Conservation (phyloP, 1,140 invertebrate species). For the Tetranychus urticae region DNA sequence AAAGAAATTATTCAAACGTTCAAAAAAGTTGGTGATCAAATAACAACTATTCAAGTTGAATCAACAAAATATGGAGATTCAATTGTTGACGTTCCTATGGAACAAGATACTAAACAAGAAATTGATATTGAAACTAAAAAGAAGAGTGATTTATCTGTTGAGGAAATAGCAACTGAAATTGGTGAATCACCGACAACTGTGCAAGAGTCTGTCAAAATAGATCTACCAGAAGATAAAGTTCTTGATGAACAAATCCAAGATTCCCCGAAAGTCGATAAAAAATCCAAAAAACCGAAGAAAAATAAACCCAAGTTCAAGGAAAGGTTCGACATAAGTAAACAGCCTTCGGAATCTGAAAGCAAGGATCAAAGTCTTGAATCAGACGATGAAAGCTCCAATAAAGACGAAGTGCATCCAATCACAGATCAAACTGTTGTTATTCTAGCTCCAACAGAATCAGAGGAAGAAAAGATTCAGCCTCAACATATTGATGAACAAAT, state of each 20-base stretch:
- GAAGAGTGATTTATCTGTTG: neutral
- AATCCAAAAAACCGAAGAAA: neutral
- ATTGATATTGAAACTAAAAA: neutral
- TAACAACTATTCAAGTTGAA: neutral
- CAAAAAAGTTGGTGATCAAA: neutral
- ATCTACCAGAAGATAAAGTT: neutral
- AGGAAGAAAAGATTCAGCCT: no score
- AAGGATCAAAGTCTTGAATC: neutral
- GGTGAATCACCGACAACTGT: neutral
- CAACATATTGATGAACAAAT: no score
- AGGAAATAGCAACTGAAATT: neutral
- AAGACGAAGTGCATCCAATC: neutral
- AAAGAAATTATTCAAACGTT: neutral
- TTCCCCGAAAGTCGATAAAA: neutral
- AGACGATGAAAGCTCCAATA: neutral
- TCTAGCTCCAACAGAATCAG: neutral
- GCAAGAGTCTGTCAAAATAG: neutral
- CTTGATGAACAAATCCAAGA: no score
- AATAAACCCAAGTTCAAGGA: no score
- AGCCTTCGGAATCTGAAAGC: neutral
- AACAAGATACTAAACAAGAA: neutral
- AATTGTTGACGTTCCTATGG: neutral
- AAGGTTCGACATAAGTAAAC: neutral
- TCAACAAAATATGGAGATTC: neutral
- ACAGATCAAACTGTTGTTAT: neutral